Evolutionary conservation across 2,113 vertebrate species (phyloP).

Genomic region (Aleadryas rufinucha): DNA sequence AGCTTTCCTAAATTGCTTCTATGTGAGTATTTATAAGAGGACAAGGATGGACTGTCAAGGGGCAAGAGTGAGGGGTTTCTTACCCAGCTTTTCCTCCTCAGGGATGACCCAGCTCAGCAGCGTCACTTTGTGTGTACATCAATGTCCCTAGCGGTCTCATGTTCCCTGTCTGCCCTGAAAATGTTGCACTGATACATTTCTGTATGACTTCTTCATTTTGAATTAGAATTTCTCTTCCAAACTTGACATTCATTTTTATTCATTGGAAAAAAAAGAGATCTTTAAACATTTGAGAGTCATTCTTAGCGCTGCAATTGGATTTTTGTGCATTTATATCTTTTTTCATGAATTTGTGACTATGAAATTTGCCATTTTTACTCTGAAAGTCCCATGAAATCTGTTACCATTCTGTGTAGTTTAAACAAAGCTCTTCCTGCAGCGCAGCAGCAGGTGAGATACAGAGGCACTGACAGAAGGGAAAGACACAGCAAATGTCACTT

Average conservation of each 20-base stretch:
- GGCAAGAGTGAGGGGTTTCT: not conserved
- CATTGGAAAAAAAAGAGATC: slow-evolving; percentile 16
- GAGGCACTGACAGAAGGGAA: not conserved
- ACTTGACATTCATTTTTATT: slow-evolving; percentile 9
- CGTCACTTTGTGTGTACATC: not conserved
- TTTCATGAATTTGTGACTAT: slow-evolving; percentile 40
- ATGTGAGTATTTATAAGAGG: not conserved
- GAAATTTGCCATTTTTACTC: slow-evolving; percentile 50
- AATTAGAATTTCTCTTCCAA: slow-evolving; percentile 44
- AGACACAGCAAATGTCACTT: not conserved
- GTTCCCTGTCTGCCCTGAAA: not conserved
- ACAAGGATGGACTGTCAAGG: not conserved
- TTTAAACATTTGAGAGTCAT: slow-evolving; percentile 29
- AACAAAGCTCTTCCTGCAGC: not conserved
- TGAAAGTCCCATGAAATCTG: slow-evolving; percentile 25
- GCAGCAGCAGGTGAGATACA: not conserved
- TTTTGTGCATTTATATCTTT: slow-evolving; percentile 30
- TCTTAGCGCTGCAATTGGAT: slow-evolving; percentile 35
- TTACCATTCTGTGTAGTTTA: slow-evolving; percentile 4
- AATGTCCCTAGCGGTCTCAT: not conserved
- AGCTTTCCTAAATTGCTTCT: not conserved
- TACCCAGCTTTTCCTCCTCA: not conserved
- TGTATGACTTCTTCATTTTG: slow-evolving; percentile 39
- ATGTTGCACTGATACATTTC: not conserved
- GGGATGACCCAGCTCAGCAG: not conserved